A percentile compares a stretch with the other conserved stretches of the same genome.
Evolutionary conservation across 2,113 vertebrate species (phyloP).

Genomic region (Paramormyrops kingsleyae): DNA sequence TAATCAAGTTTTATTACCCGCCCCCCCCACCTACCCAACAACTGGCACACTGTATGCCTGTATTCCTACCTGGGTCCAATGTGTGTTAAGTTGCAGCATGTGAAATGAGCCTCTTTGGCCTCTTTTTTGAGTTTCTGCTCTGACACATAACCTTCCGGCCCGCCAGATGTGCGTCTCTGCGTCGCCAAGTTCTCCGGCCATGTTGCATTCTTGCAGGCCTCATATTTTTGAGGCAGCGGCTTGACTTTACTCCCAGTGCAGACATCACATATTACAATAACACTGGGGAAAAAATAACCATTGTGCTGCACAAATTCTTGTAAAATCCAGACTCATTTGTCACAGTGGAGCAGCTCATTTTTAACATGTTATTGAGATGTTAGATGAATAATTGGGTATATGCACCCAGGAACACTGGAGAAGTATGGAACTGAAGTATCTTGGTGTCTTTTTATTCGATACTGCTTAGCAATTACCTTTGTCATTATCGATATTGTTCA

Average conservation of each 20-base stretch:
- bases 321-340: conserved; percentile 6
- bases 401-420: not conserved
- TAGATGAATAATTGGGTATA: not conserved
- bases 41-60: not conserved
- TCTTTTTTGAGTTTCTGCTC: conserved; percentile 16
- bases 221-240: not conserved
- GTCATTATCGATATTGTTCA: not conserved
- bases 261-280: conserved; percentile 8
- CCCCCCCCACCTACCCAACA: not conserved
- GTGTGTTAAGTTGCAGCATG: conserved; percentile 14
- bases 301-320: not conserved
- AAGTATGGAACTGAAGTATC: not conserved
- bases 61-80: not conserved
- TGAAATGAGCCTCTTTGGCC: conserved; percentile 16
- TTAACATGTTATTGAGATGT: not conserved
- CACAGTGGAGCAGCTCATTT: not conserved
- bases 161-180: conserved; percentile 7
- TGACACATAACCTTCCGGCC: conserved; percentile 15
- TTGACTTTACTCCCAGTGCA: not conserved
- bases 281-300: not conserved
- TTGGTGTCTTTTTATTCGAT: not conserved
- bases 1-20: not conserved
- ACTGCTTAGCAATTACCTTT: not conserved
- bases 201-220: not conserved
- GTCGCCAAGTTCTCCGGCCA: conserved; percentile 27